Evolutionary conservation across 2,888 invertebrate species (phyloP).

Genomic region (Ligdia adustata): DNA sequence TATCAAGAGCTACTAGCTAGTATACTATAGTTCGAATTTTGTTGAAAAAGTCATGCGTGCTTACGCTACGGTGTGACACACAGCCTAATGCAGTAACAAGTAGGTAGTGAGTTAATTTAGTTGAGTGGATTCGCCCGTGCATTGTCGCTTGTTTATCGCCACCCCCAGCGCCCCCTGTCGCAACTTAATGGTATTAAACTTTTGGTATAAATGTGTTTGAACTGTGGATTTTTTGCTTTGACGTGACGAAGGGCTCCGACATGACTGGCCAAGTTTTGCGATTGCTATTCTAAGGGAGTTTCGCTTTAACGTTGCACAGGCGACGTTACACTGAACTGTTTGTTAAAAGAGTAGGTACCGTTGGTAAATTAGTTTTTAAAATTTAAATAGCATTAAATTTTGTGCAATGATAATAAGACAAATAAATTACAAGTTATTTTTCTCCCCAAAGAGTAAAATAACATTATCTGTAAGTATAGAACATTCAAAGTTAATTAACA

Average conservation of each 20-base stretch:
- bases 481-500: too few relatives aligned
- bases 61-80: slow-evolving; percentile 53
- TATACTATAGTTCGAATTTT: too few relatives aligned
- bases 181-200: slow-evolving; percentile 81
- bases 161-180: slow-evolving; percentile 46
- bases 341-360: not conserved
- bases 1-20: too few relatives aligned
- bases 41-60: too few relatives aligned
- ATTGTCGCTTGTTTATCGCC: slow-evolving; percentile 82
- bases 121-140: slow-evolving; percentile 79
- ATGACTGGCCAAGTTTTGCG: slow-evolving; percentile 18
- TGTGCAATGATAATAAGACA: too few relatives aligned
- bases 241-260: slow-evolving; percentile 19
- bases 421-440: too few relatives aligned
- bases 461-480: too few relatives aligned
- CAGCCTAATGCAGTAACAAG: slow-evolving; percentile 70
- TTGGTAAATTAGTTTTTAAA: too few relatives aligned
- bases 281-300: too few relatives aligned
- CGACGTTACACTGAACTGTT: not conserved
- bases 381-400: too few relatives aligned
- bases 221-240: slow-evolving; percentile 40
- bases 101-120: slow-evolving; percentile 78
- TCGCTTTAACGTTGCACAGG: too few relatives aligned
- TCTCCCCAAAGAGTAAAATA: too few relatives aligned
- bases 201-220: slow-evolving; percentile 67